Conservation (phyloP, 2,797 vertebrate genomes). For the Leptatherina wallacei region DNA sequence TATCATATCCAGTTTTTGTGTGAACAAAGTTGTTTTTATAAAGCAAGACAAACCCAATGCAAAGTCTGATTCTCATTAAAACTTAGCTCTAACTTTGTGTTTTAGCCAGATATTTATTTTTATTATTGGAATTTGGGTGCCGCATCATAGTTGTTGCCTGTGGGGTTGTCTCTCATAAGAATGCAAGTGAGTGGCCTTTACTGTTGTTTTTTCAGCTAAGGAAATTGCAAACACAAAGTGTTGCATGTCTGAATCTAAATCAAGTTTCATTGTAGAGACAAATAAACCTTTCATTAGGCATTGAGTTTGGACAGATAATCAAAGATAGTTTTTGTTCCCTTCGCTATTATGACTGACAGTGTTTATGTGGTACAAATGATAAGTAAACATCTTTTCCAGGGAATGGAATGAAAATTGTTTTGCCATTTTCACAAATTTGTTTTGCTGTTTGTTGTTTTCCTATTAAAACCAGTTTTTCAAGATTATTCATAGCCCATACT, state of each 20-base stretch:
- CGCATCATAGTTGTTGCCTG: constrained; percentile 20
- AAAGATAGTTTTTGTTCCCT: constrained; percentile 41
- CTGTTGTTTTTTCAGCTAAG: constrained; percentile 47
- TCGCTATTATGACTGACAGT: constrained; percentile 32
- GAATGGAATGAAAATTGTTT: constrained; percentile 51
- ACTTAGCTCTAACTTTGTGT: constrained; percentile 12
- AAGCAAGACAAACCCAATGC: too few species aligned
- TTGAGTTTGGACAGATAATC: constrained; percentile 45
- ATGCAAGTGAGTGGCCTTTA: constrained; percentile 37
- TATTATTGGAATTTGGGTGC: constrained; percentile 19
- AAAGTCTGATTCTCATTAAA: constrained; percentile 28
- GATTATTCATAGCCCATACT: constrained; percentile 21
- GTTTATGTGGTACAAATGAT: constrained; percentile 32
- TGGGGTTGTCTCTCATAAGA: constrained; percentile 46
- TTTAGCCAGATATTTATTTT: constrained; percentile 19
- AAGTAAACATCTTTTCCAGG: constrained; percentile 39
- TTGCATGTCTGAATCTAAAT: constrained; percentile 47
- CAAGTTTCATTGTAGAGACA: constrained; percentile 13
- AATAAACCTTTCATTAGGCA: constrained; percentile 44
- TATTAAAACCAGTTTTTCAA: constrained; percentile 48
- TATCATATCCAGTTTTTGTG: not conserved
- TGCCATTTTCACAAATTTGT: constrained; percentile 30
- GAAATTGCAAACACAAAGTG: constrained; percentile 31
- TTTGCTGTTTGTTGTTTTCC: constrained; percentile 5
- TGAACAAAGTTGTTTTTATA: not conserved